Evolutionary conservation across 2,113 vertebrate genomes (phyloP), one percentile per base, ranked within the genome.

Genomic region (Tragulus kanchil): DNA sequence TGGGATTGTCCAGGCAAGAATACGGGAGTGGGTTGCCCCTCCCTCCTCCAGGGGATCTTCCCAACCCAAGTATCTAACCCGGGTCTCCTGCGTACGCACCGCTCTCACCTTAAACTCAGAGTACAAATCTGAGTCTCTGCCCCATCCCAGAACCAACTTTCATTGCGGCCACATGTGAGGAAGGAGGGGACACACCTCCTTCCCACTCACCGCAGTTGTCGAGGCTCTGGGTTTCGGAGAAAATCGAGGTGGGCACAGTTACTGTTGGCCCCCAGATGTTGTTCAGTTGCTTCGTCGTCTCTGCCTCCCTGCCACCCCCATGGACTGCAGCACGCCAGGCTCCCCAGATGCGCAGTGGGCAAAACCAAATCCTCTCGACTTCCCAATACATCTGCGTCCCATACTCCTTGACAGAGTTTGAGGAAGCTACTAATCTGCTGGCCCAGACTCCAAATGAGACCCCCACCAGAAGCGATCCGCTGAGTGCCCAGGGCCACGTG

Each of bases 391-490:
- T 62, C 31, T 48, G 17, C 82, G 28, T 19, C 88, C 26, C 16
- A 1, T 86, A 48, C 84, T 69, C 26, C 52, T 48, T 73, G 8
- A 14, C 58, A 99, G 99, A 99, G 97, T 99, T 99, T 56, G 98
- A 99, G 23, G 99, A 99, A 95, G 99, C 99, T 4, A 97, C 98
- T 61, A 98, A 98, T 96, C 98, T 99, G 59, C 89, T 99, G 69
- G 98, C 99, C 4, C 98, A 98, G 61, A 98, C 98, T 90, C 98
- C 99, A 0, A 97, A 98, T 8, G 99, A 99, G 54, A 98, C 98
- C 85, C 98, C 99, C 62, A 99, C 98, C 1, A 98, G 97, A 56
- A 90, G 89, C 56, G 89, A 62, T 15, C 94, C 82, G 56, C 88
- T 84, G 91, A 65, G 48, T 75, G 73, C 95, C 8, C 59, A 83